phyloP scores from a whole-genome alignment of 1,140 invertebrate genomes.

The Leptinotarsa defecta region DNA sequence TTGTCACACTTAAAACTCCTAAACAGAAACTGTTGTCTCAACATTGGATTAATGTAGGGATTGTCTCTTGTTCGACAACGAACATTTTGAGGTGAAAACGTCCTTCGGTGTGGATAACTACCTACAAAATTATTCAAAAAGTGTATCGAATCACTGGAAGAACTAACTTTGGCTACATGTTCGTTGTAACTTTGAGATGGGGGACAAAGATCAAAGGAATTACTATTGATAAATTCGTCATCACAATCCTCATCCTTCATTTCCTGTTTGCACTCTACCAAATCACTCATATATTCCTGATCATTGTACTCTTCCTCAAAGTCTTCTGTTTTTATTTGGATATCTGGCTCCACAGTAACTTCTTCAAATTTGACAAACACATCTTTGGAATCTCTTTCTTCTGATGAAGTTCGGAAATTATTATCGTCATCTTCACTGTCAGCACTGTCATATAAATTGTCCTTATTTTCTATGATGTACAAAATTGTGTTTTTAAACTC shows the following conservation, averaged over 20 bases:
- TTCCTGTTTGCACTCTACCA: slow-evolving; percentile 14
- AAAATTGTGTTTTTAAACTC: slow-evolving; percentile 50
- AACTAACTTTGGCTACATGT: slow-evolving; percentile 6
- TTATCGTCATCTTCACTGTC: slow-evolving; percentile 40
- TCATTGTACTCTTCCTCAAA: slow-evolving; percentile 39
- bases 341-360: slow-evolving; percentile 51
- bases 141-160: slow-evolving; percentile 28
- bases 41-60: slow-evolving; percentile 53
- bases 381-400: slow-evolving; percentile 23
- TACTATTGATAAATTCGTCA: background rate
- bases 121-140: slow-evolving; percentile 41
- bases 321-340: slow-evolving; percentile 50
- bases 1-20: slow-evolving; percentile 53
- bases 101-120: slow-evolving; percentile 35
- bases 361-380: slow-evolving; percentile 44
- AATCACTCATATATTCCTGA: background rate
- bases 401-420: slow-evolving; percentile 29
- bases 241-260: slow-evolving; percentile 8
- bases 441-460: slow-evolving; percentile 41
- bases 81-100: slow-evolving; percentile 45
- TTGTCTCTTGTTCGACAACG: slow-evolving; percentile 50
- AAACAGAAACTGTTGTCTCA: slow-evolving; percentile 52
- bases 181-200: background rate
- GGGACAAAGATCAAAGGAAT: background rate
- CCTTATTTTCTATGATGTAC: slow-evolving; percentile 48